Evolutionary conservation across 2,888 invertebrate genomes (phyloP).

Genomic region (Thera obeliscata): DNA sequence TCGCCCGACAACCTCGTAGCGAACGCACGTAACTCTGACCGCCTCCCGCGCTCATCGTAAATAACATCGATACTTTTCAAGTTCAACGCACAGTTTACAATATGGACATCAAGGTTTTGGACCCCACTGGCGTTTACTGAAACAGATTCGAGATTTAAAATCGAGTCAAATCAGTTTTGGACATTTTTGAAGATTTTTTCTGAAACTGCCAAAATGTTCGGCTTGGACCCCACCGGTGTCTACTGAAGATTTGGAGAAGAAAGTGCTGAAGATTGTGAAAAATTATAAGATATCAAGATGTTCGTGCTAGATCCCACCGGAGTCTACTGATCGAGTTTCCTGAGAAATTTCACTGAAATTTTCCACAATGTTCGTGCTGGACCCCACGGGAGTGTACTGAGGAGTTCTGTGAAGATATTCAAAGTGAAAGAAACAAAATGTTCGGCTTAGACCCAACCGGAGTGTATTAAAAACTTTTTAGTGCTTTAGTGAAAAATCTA

Average conservation of each 20-base stretch:
- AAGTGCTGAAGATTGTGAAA: conserved; percentile 27
- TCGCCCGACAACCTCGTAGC: conserved; percentile 61
- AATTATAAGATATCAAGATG: conserved; percentile 58
- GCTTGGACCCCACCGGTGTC: conserved; percentile 74
- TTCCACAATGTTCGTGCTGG: conserved; percentile 72
- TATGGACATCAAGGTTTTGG: conserved; percentile 79
- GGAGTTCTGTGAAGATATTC: conserved; percentile 44
- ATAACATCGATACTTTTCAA: conserved; percentile 75
- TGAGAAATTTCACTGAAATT: conserved; percentile 36
- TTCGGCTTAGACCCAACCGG: conserved; percentile 61
- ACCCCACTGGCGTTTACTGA: conserved; percentile 80
- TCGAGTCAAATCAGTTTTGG: conserved; percentile 38
- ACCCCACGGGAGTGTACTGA: conserved; percentile 79
- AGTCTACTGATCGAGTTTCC: conserved; percentile 57
- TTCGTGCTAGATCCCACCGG: conserved; percentile 73
- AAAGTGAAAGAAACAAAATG: conserved; percentile 60
- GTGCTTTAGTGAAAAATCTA: conserved; percentile 50
- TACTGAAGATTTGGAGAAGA: conserved; percentile 57
- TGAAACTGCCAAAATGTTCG: conserved; percentile 61
- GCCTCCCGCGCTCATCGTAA: conserved; percentile 70
- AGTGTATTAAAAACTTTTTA: conserved; percentile 58
- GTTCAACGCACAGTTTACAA: conserved; percentile 60
- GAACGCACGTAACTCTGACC: conserved; percentile 64
- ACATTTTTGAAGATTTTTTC: conserved; percentile 37
- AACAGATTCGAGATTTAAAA: conserved; percentile 39